Percentiles rank a stretch among this genome's conserved stretches.
Evolutionary conservation across 2,888 invertebrate species (phyloP).

Genomic region (Melangyna quadrimaculata): DNA sequence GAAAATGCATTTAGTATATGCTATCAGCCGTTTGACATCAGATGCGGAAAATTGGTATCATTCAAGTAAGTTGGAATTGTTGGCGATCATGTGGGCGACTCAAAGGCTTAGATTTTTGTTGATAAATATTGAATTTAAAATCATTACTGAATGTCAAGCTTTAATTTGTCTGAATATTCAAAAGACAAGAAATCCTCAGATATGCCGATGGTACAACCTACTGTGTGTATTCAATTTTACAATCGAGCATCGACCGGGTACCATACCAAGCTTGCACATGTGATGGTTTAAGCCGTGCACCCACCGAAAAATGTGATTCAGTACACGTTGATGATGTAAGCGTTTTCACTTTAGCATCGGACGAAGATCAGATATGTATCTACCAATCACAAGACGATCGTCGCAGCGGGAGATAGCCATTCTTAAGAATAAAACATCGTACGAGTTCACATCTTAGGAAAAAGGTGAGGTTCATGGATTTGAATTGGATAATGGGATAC

Average conservation of each 20-base stretch:
- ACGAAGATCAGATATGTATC: background rate
- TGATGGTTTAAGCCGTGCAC: no score
- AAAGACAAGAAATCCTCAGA: background rate
- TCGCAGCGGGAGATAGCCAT: background rate
- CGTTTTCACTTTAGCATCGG: background rate
- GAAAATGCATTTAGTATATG: no score
- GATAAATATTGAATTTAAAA: no score
- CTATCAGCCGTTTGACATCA: no score
- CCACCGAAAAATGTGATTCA: background rate
- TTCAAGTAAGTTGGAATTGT: no score
- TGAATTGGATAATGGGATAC: no score
- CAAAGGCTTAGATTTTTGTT: no score
- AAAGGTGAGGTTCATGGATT: no score
- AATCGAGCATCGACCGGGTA: background rate
- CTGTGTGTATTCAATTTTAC: background rate
- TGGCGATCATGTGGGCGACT: no score
- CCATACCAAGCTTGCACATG: background rate
- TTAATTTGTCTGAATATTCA: no score
- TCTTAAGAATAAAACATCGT: background rate
- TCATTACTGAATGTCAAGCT: no score
- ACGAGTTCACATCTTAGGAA: background rate
- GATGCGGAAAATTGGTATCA: no score
- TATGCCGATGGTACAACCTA: background rate
- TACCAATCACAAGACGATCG: background rate
- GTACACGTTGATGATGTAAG: background rate